Conservation (phyloP, 2,888 invertebrate genomes). For the Apomyelois bistriatella region DNA sequence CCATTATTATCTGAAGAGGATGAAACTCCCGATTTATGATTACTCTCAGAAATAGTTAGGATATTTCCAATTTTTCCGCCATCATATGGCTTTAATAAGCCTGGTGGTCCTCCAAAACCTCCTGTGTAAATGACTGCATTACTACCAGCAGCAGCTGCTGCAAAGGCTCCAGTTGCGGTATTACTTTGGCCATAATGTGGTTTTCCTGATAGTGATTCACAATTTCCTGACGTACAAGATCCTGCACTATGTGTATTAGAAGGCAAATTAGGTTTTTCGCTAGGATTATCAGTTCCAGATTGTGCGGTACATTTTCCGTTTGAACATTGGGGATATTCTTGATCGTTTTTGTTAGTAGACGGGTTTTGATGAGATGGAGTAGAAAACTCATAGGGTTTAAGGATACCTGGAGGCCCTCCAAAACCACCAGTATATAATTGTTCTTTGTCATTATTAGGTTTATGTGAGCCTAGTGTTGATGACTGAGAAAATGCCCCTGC, state of each 20-base stretch:
- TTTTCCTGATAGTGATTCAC: constrained; percentile 22
- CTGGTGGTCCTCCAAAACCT: constrained; percentile 69
- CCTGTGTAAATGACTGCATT: constrained; percentile 54
- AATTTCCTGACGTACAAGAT: constrained; percentile 31
- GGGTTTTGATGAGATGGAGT: constrained; percentile 10
- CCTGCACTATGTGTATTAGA: constrained; percentile 8
- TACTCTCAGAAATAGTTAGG: not conserved
- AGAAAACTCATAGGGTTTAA: constrained; percentile 26
- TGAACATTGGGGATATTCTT: not conserved
- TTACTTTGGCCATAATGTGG: constrained; percentile 16
- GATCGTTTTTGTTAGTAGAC: not conserved
- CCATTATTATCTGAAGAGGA: not conserved
- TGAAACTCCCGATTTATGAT: not conserved
- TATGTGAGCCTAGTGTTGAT: constrained; percentile 6
- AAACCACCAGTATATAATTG: constrained; percentile 36
- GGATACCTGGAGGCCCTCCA: constrained; percentile 36
- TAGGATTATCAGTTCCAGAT: not conserved
- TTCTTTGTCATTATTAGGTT: constrained; percentile 20
- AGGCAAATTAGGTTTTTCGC: not conserved
- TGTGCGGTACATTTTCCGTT: constrained; percentile 7
- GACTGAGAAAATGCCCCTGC: constrained; percentile 9
- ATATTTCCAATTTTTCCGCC: constrained; percentile 36
- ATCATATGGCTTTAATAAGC: constrained; percentile 59
- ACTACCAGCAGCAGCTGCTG: constrained; percentile 39
- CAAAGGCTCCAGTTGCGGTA: constrained; percentile 20